Evolutionary conservation across 2,888 invertebrate species (phyloP), one percentile per base, ranked within the genome.

Genomic region (Drepanosiphum platanoidis): DNA sequence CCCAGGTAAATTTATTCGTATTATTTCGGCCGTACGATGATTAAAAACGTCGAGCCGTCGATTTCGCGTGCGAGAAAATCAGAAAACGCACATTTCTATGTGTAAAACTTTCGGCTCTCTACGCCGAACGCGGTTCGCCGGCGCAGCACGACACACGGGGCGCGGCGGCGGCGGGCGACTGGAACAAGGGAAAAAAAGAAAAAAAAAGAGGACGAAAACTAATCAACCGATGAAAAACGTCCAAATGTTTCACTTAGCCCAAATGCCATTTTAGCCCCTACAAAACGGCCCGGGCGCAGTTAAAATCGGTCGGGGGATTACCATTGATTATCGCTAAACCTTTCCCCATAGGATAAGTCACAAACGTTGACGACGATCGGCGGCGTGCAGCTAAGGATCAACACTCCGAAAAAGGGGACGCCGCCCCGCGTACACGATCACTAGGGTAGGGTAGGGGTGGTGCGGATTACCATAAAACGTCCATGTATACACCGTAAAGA

Each of bases 231-330:
- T 86, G 87, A 87, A 87, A 86, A 82, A 86, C 87, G 86, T 87
- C 87, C 87, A 81, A 87, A 87, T 87, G 87, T 87, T 87, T 86
- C 87, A 87, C 87, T 87, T 87, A 86, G 86, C 58, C 75, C 84
- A 86, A 87, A 82, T 82, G 83, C 86, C 58, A 71, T 58, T 86
- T 70, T 58, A 34, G 36, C 46, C 77, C 32, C 66, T 78, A 61
- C 46, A 52, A 81, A 81, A 80, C 86, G 42, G 77, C 75, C 81
- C 75, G n/a, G n/a, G n/a, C n/a, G 86, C 78, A 75, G 81, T 86
- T 86, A 81, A 79, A 80, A 86, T 79, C 80, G 84, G 86, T 58
- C 75, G 74, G 77, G 81, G 86, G 84, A 84, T 84, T 84, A 84
- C 84, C 84, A 84, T 84, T 84, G 75, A 84, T 84, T 84, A 84